Evolutionary conservation across 2,888 invertebrate species (phyloP).

Genomic region (Eilema sororculum): DNA sequence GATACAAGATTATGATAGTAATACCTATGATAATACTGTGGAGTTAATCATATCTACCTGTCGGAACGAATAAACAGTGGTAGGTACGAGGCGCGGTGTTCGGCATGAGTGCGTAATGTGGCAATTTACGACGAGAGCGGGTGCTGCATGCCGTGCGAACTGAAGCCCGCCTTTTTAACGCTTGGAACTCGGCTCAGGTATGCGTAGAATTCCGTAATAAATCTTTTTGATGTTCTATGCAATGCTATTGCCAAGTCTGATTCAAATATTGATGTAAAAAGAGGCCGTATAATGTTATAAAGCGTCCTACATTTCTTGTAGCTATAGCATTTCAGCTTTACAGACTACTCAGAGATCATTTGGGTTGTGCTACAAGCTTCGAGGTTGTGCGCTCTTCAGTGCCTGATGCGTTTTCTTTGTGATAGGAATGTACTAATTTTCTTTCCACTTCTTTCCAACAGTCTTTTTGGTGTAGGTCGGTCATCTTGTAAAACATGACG

Average conservation of each 20-base stretch:
- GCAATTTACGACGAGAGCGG: slow-evolving; percentile 32
- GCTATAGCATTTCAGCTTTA: no score
- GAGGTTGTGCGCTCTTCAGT: no score
- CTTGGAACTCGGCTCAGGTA: slow-evolving; percentile 14
- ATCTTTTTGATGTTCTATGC: neutral
- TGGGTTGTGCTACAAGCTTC: no score
- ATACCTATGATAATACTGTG: slow-evolving; percentile 35
- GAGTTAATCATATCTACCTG: slow-evolving; percentile 54
- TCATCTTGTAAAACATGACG: no score
- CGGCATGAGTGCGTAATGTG: slow-evolving; percentile 39
- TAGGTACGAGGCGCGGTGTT: slow-evolving; percentile 25
- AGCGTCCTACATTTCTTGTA: neutral
- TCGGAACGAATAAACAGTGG: slow-evolving; percentile 36
- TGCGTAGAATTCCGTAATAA: slow-evolving; percentile 8
- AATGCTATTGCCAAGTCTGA: neutral
- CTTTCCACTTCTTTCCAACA: no score
- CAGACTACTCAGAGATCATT: no score
- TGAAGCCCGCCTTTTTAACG: slow-evolving; percentile 19
- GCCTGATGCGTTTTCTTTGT: no score
- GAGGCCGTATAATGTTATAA: neutral
- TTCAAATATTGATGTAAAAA: neutral
- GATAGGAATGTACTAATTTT: no score
- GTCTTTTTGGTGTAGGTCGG: no score
- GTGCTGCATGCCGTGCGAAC: slow-evolving; percentile 12
- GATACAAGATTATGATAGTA: neutral